Percentiles rank a stretch among this genome's conserved stretches.
phyloP scores from a whole-genome alignment of 2,797 vertebrate genomes.

The Pelodytes ibericus region DNA sequence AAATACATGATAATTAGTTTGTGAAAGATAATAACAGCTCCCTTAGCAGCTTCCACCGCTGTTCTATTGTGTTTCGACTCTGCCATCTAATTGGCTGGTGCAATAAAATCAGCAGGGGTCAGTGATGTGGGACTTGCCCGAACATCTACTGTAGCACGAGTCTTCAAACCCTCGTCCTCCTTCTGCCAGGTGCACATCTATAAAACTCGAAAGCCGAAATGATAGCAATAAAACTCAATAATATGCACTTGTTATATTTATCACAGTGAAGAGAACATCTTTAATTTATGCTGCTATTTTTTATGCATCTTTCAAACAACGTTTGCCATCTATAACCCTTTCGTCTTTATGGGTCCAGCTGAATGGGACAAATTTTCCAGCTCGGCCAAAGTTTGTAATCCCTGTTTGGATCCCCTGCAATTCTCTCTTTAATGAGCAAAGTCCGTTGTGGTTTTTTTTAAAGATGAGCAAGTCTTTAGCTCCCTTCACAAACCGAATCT shows the following conservation, averaged over 20 bases:
- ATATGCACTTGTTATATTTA: conserved; percentile 32
- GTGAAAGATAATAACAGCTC: conserved; percentile 37
- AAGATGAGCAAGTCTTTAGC: too few relatives aligned
- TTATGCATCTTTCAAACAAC: conserved; percentile 34
- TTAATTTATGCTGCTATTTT: conserved; percentile 33
- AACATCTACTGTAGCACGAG: conserved; percentile 5
- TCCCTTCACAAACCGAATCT: too few relatives aligned
- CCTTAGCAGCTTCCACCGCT: conserved; percentile 31
- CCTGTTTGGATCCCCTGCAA: too few relatives aligned
- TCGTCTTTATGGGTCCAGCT: too few relatives aligned
- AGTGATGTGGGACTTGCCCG: conserved; percentile 1
- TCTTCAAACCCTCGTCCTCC: conserved; percentile 11
- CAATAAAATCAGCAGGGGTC: conserved; percentile 37
- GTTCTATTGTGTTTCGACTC: conserved; percentile 31
- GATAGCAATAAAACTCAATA: conserved; percentile 26
- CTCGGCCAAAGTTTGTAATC: too few relatives aligned
- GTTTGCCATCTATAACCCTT: conserved; percentile 28
- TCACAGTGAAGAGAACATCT: conserved; percentile 20
- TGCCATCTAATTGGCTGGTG: conserved; percentile 34
- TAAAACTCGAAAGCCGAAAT: conserved; percentile 28
- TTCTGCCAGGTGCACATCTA: conserved; percentile 37
- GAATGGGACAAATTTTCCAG: too few relatives aligned
- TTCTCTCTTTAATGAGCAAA: too few relatives aligned
- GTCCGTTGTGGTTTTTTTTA: too few relatives aligned
- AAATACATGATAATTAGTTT: conserved; percentile 29